These are phyloP conservation scores for Rhynchonema sp. DNA, from an alignment of 2,888 invertebrate genomes.

Conservation along the genomic window DNA sequence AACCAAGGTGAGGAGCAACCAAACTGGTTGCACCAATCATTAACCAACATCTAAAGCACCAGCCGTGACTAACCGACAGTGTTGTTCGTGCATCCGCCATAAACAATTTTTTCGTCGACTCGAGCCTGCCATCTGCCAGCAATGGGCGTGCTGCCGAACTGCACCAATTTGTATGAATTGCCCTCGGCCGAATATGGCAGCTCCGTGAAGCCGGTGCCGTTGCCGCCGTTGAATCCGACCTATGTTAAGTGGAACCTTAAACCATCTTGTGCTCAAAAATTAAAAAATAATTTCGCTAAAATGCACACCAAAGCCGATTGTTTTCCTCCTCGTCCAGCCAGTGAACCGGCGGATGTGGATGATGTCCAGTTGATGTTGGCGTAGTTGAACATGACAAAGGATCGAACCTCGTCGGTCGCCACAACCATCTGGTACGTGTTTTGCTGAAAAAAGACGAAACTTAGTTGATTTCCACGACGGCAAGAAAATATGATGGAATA, in stretches of 20 bases:
- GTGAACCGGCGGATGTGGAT: conserved; percentile 58
- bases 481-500: neutral
- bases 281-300: neutral
- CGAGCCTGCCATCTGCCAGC: conserved; percentile 70
- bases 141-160: conserved; percentile 14
- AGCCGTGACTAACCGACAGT: conserved; percentile 10
- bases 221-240: conserved; percentile 90
- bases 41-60: too few species aligned
- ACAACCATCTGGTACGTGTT: conserved; percentile 85
- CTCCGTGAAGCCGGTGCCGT: conserved; percentile 44
- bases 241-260: neutral
- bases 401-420: conserved; percentile 76
- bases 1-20: too few species aligned
- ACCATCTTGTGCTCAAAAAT: neutral
- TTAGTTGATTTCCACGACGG: neutral
- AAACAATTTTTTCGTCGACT: conserved; percentile 72
- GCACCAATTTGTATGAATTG: conserved; percentile 13
- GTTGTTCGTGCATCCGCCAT: conserved; percentile 53
- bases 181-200: conserved; percentile 17
- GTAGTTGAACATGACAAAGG: conserved; percentile 85
- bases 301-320: conserved; percentile 15
- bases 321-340: conserved; percentile 14
- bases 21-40: too few species aligned
- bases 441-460: conserved; percentile 39
- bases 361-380: conserved; percentile 69